Evolutionary conservation across 1,140 invertebrate genomes (phyloP).

Genomic region (Ephestia elutella): DNA sequence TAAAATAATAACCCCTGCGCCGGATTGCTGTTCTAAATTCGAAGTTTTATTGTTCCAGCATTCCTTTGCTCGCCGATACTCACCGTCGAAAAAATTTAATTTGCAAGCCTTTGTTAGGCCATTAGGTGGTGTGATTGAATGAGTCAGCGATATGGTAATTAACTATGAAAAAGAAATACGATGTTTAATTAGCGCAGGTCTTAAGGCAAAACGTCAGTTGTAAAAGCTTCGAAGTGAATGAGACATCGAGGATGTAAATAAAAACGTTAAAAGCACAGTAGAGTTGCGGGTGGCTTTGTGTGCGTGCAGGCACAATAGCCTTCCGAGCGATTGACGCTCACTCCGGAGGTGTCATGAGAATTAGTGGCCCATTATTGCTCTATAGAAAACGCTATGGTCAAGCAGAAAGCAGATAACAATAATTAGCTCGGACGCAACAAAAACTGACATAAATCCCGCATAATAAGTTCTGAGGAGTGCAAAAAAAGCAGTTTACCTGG

Average conservation of each 20-base stretch:
- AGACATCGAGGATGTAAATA: conserved; percentile 54
- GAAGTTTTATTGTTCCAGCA: conserved; percentile 68
- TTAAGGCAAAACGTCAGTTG: conserved; percentile 23
- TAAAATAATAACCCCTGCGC: conserved; percentile 69
- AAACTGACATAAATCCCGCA: conserved; percentile 73
- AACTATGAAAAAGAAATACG: conserved; percentile 24
- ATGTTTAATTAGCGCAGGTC: conserved; percentile 38
- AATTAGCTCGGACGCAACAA: conserved; percentile 69
- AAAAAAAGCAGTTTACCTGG: conserved; percentile 66
- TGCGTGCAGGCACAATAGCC: conserved; percentile 44
- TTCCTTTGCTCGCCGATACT: conserved; percentile 48
- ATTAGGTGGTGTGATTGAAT: conserved; percentile 39
- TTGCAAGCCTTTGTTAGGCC: conserved; percentile 51
- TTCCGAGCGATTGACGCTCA: conserved; percentile 56
- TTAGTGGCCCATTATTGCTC: conserved; percentile 69
- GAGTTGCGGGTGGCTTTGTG: conserved; percentile 66
- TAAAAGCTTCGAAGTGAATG: conserved; percentile 48
- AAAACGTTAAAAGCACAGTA: conserved; percentile 60
- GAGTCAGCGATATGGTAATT: conserved; percentile 50
- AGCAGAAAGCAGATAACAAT: conserved; percentile 71
- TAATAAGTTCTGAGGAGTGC: conserved; percentile 61
- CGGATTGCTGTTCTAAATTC: conserved; percentile 68
- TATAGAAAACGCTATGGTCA: conserved; percentile 61
- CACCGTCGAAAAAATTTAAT: conserved; percentile 48
- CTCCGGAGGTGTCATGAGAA: conserved; percentile 67